Conservation (phyloP, 2,113 vertebrate species). For the Mesocricetus auratus region DNA sequence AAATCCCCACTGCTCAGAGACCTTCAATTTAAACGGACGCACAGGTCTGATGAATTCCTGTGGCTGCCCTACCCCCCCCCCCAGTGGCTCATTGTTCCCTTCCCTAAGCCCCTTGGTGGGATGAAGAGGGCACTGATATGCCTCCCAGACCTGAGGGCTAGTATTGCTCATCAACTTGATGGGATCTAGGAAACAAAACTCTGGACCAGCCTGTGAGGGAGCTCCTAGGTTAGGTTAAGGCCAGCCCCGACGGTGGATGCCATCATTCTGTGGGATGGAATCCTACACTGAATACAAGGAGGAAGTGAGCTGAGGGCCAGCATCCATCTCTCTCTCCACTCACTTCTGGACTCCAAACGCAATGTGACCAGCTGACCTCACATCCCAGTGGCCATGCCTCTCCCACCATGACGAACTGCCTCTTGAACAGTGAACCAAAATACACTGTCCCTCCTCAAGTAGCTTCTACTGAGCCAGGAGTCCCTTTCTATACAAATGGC, state of each 20-base stretch:
- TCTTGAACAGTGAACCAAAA: neutral
- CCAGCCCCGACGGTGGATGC: neutral
- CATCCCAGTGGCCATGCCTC: too few species aligned
- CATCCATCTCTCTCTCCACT: too few species aligned
- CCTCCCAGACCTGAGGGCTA: neutral
- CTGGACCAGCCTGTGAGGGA: neutral
- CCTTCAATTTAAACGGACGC: neutral
- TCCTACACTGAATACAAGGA: neutral
- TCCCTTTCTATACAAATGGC: neutral
- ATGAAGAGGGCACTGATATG: slow-evolving; percentile 8
- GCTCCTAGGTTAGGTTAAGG: neutral
- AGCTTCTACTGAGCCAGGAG: too few species aligned
- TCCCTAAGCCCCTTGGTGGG: neutral
- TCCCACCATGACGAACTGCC: too few species aligned
- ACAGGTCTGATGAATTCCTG: neutral
- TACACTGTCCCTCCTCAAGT: neutral
- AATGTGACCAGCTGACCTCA: neutral
- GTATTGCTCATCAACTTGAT: neutral
- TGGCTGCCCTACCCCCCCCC: neutral
- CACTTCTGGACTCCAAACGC: neutral
- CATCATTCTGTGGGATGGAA: neutral
- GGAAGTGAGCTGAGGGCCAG: neutral
- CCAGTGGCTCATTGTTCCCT: neutral
- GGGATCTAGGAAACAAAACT: neutral
- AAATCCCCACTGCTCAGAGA: neutral